Conservation (phyloP, 1,140 invertebrate genomes). For the Paramacrobiotus metropolitanus region DNA sequence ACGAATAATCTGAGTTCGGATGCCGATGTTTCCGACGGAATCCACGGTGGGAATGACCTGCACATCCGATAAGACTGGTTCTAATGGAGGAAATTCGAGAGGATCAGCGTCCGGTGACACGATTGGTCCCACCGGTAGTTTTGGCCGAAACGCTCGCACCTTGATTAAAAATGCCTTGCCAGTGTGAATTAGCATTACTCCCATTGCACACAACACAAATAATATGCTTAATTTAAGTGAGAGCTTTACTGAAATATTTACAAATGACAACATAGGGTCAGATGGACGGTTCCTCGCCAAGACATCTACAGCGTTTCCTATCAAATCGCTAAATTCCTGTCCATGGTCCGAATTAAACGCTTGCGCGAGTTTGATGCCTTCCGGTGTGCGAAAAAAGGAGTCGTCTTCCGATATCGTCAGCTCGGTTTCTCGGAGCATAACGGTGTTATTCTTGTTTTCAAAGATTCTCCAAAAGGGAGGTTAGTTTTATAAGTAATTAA, state of each 20-base stretch:
- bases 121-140: neutral
- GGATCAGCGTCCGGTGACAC: neutral
- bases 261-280: neutral
- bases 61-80: no score
- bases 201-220: no score
- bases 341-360: neutral
- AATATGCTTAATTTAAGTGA: neutral
- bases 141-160: neutral
- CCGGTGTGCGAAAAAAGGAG: neutral
- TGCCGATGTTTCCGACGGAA: no score
- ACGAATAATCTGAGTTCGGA: no score
- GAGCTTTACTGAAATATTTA: neutral
- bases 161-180: neutral
- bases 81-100: neutral
- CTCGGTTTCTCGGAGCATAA: neutral
- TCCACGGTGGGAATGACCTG: no score
- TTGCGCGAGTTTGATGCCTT: neutral
- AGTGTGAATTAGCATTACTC: neutral
- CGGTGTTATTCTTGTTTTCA: no score
- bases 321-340: neutral
- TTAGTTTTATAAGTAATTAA: neutral
- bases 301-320: neutral
- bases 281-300: neutral
- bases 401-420: neutral
- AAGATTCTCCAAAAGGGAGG: no score